A percentile compares a stretch with the other conserved stretches of the same genome.
These are phyloP conservation scores for Cervus canadensis DNA, from an alignment of 2,113 vertebrate species.

Conservation along the genomic window DNA sequence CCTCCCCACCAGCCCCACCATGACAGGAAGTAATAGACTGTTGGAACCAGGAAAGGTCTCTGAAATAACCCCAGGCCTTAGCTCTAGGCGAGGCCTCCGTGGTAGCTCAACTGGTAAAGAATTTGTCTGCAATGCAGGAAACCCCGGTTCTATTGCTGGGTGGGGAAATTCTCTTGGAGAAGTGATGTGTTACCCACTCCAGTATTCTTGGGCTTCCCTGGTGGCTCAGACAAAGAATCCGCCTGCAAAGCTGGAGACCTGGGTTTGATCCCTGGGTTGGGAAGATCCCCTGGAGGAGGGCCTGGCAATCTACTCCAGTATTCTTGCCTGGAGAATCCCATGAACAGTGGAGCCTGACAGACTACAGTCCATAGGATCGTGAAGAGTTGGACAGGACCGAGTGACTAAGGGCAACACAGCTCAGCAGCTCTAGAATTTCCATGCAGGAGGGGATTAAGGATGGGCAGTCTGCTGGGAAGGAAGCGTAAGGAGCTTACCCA, in stretches of 20 bases:
- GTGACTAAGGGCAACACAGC: neutral
- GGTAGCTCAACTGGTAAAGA: neutral
- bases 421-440: neutral
- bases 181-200: neutral
- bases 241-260: neutral
- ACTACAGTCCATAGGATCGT: neutral
- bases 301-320: neutral
- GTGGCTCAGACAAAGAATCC: neutral
- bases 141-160: neutral
- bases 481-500: neutral
- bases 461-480: neutral
- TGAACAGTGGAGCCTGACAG: neutral
- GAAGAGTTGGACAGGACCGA: neutral
- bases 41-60: neutral
- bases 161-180: neutral
- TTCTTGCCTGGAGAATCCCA: neutral
- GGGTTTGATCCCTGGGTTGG: neutral
- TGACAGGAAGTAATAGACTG: neutral
- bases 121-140: neutral
- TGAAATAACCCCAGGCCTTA: neutral
- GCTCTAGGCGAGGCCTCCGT: neutral
- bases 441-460: neutral
- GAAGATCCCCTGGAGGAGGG: neutral
- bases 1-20: neutral
- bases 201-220: neutral